Conservation (phyloP, 2,797 vertebrate genomes). For the Neosilurus mollespiculum region DNA sequence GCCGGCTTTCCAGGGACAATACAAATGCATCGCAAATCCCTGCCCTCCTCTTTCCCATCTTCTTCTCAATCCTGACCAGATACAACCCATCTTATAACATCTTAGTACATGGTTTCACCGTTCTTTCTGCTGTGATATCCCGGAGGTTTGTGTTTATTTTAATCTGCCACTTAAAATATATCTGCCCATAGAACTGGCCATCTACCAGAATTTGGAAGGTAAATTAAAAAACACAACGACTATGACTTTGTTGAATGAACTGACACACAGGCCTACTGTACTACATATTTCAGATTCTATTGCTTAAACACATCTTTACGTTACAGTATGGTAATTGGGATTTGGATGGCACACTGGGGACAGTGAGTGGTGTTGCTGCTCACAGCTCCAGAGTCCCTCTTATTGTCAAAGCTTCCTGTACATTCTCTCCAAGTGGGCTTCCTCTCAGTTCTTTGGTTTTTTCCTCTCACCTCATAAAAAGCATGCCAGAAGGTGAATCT, state of each 20-base stretch:
- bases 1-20: background rate
- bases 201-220: background rate
- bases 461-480: background rate
- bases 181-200: background rate
- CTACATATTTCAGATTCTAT: background rate
- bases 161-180: background rate
- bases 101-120: background rate
- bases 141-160: background rate
- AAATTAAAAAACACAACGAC: background rate
- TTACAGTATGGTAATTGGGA: background rate
- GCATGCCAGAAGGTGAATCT: background rate
- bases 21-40: background rate
- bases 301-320: background rate
- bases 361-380: background rate
- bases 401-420: background rate
- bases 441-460: background rate
- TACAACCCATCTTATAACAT: background rate
- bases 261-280: background rate
- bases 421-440: background rate
- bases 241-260: background rate
- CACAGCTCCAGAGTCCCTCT: background rate
- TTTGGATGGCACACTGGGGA: background rate
- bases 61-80: background rate
- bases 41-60: background rate
- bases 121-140: background rate